phyloP scores from a whole-genome alignment of 2,888 invertebrate species.

The Rhamnusium bicolor region DNA sequence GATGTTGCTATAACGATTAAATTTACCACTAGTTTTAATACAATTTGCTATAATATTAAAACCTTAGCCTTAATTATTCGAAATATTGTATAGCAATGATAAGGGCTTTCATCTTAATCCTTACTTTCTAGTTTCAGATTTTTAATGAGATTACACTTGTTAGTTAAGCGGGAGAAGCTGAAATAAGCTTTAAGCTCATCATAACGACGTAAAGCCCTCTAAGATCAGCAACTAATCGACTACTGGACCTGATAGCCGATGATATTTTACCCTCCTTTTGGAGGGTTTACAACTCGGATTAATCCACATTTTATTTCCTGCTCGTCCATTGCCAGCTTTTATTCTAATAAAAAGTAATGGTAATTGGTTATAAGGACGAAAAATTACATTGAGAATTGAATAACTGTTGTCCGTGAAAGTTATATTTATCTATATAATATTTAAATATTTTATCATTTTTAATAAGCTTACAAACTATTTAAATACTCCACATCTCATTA shows the following conservation, averaged over 20 bases:
- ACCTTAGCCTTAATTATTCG: too few relatives aligned
- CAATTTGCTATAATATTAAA: too few relatives aligned
- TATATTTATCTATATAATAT: too few relatives aligned
- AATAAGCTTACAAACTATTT: too few relatives aligned
- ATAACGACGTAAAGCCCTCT: slow-evolving; percentile 57
- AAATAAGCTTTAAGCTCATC: slow-evolving; percentile 54
- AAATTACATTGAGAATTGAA: too few relatives aligned
- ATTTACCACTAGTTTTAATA: too few relatives aligned
- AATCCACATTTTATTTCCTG: slow-evolving; percentile 37
- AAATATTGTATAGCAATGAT: not conserved
- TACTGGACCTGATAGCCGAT: slow-evolving; percentile 40
- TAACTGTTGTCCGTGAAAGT: too few relatives aligned
- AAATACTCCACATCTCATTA: too few relatives aligned
- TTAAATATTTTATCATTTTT: too few relatives aligned
- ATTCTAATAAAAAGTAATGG: not conserved
- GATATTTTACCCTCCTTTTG: slow-evolving; percentile 46
- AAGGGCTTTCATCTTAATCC: not conserved
- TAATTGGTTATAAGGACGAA: not conserved
- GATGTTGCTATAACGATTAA: too few relatives aligned
- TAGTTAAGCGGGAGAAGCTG: slow-evolving; percentile 43
- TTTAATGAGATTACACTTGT: slow-evolving; percentile 33
- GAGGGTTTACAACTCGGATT: slow-evolving; percentile 42
- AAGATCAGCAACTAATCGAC: slow-evolving; percentile 51
- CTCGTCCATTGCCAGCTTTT: not conserved
- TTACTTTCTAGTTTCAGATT: slow-evolving; percentile 10